Conservation (phyloP, 2,797 vertebrate species). For the Eptatretus atami region DNA sequence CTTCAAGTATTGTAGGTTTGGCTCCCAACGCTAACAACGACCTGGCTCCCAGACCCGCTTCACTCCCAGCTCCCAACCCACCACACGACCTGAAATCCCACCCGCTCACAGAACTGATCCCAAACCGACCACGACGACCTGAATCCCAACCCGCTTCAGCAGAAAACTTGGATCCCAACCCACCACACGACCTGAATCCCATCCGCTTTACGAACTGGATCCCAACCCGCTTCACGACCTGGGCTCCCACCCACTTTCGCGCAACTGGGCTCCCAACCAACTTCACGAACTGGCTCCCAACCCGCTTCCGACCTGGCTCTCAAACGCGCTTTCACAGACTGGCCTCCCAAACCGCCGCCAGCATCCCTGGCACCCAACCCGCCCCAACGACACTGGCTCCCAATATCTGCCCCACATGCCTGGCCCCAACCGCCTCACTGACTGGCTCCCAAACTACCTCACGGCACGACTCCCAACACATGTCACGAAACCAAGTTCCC, state of each 20-base stretch:
- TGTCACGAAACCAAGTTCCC: not conserved
- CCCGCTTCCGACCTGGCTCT: not conserved
- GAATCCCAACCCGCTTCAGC: not conserved
- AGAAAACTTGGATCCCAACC: too few relatives aligned
- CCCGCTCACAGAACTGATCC: not conserved
- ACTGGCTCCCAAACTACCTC: not conserved
- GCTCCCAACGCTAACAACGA: not conserved
- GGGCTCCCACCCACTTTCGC: not conserved
- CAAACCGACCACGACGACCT: not conserved
- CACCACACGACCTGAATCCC: not conserved
- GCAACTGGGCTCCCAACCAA: not conserved
- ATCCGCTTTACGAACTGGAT: not conserved
- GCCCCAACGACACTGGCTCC: too few relatives aligned
- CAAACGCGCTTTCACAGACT: not conserved
- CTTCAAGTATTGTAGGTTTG: constrained; percentile 43
- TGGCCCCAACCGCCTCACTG: not conserved
- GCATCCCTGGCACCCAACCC: too few relatives aligned
- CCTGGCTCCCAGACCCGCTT: not conserved
- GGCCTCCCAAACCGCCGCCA: not conserved
- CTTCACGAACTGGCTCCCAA: not conserved
- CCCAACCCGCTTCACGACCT: not conserved
- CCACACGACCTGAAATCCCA: not conserved
- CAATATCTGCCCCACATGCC: not conserved
- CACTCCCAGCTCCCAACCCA: not conserved
- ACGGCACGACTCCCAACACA: not conserved